These are phyloP conservation scores for Agriopis marginaria DNA, from an alignment of 2,888 invertebrate genomes.

Conservation along the genomic window DNA sequence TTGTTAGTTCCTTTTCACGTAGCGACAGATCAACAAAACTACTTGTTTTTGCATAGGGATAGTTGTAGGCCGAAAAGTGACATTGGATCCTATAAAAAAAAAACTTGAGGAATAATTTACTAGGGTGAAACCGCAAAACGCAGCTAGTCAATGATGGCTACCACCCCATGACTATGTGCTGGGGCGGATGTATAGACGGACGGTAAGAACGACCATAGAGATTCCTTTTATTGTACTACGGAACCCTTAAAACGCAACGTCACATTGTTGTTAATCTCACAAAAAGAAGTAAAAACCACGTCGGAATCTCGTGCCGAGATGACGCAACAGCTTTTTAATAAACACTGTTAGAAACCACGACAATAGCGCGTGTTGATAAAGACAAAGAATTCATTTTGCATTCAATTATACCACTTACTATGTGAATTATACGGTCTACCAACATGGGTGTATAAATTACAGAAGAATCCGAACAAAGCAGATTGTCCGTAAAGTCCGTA, in stretches of 20 bases:
- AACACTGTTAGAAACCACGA: slow-evolving; percentile 18
- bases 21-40: no score
- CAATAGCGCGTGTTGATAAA: slow-evolving; percentile 19
- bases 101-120: no score
- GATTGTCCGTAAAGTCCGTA: slow-evolving; percentile 1
- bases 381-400: slow-evolving; percentile 36
- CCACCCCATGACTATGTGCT: no score
- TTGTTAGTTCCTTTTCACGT: no score
- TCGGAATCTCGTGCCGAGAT: slow-evolving; percentile 9
- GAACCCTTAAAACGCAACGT: not conserved
- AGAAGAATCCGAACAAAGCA: slow-evolving; percentile 26
- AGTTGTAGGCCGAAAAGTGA: no score
- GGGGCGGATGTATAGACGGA: no score
- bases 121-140: no score
- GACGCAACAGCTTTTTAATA: slow-evolving; percentile 20
- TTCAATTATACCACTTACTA: slow-evolving; percentile 2
- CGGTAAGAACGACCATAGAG: not conserved
- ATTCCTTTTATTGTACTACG: not conserved
- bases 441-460: slow-evolving; percentile 27
- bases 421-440: slow-evolving; percentile 6
- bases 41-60: no score
- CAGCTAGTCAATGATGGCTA: no score
- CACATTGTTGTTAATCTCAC: not conserved
- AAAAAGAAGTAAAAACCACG: slow-evolving; percentile 16
- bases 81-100: no score